Evolutionary conservation across 2,888 invertebrate species (phyloP).

Genomic region (Microplitis deprimator): DNA sequence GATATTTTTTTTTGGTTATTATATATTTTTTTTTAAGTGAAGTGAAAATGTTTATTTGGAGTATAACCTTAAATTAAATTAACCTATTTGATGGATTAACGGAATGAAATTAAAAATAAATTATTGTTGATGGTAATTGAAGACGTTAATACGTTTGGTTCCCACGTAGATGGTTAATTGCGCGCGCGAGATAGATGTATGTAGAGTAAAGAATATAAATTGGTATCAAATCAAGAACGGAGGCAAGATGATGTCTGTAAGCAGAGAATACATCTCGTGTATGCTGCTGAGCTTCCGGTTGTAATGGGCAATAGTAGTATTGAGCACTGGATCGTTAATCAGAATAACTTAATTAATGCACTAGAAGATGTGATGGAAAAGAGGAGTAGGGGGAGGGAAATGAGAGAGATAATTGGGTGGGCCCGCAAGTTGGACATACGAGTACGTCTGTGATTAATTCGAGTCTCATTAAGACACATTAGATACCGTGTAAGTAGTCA

Average conservation of each 20-base stretch:
- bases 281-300: slow-evolving; percentile 38
- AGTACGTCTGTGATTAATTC: slow-evolving; percentile 59
- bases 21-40: not conserved
- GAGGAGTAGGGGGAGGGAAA: slow-evolving; percentile 30
- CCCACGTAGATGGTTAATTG: slow-evolving; percentile 58
- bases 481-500: slow-evolving; percentile 38
- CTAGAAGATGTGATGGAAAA: slow-evolving; percentile 38
- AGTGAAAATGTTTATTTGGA: not conserved
- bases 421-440: slow-evolving; percentile 47
- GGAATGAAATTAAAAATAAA: slow-evolving; percentile 3
- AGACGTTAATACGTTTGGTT: slow-evolving; percentile 51
- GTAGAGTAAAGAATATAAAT: slow-evolving; percentile 10
- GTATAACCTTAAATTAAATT: not conserved
- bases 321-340: slow-evolving; percentile 51
- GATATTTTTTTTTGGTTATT: not conserved
- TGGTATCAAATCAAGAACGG: not conserved
- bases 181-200: slow-evolving; percentile 51
- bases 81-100: not conserved
- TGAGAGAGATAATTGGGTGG: slow-evolving; percentile 59
- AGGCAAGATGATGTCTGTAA: slow-evolving; percentile 9
- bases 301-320: slow-evolving; percentile 8
- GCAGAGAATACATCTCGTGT: not conserved
- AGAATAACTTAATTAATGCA: slow-evolving; percentile 67
- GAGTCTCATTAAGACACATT: slow-evolving; percentile 64
- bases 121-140: slow-evolving; percentile 28